Base-by-base conservation (phyloP, 2,888 invertebrate genomes). In the Calliphora vomitoria region DNA sequence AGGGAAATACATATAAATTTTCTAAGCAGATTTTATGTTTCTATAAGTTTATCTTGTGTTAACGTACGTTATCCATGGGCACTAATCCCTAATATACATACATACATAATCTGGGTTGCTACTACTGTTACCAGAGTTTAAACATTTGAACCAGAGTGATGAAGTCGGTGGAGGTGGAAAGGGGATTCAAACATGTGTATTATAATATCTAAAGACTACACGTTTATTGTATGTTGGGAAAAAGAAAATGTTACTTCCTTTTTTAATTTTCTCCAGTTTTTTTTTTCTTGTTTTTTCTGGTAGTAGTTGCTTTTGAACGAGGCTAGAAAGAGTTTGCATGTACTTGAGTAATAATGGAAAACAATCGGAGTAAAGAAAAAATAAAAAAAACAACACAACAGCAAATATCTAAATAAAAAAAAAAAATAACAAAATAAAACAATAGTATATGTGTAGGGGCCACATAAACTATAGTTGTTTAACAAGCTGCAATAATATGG, bases 241-340 rank as follows among this genome's bases (percentile, higher is more conserved):
- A 75, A 74, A 75, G 50, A 82, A 86, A 86, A 66, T 78, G 60
- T 60, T 58, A 78, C 78, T 86, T 86, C 82, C 78, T 74, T 60
- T 78, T 72, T 72, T 78, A 1, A 20, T 38, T 8, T 11, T 78
- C 25, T 25, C 6, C 25, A 5, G 10, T 25, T 64, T 38, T 8
- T 20, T 55, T 13, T 47, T 8, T 50, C 6, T 18, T 4, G 18
- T 11, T 58, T 20, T n/a, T 64, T 31, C 4, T 74, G 18, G 8
- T 58, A 55, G 55, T 38, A 64, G 35, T 72, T 58, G 60, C 53
- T 53, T 50, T 68, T 84, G 44, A 71, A 74, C 25, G 58, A 79
- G 60, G 13, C 79, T 74, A 68, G 55, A 80, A 85, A 75, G 68
- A 85, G 80, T 85, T 87, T 84, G 86, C 86, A 87, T 87, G 86